phyloP scores from a whole-genome alignment of 2,888 invertebrate species.

The Smittia sp. region DNA sequence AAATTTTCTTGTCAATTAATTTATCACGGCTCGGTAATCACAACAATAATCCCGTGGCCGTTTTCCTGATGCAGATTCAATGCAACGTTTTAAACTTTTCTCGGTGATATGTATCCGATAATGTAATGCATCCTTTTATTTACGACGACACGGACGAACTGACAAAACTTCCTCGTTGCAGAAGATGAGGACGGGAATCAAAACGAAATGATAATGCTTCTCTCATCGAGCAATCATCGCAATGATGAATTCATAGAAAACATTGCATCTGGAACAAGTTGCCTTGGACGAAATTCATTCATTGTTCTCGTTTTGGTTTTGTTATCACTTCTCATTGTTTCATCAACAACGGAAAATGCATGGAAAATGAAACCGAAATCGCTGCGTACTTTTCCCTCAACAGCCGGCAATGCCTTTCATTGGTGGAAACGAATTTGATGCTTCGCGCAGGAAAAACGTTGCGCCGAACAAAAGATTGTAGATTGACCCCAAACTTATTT shows the following conservation, averaged over 20 bases:
- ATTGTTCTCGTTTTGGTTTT: neutral
- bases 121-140: slow-evolving; percentile 32
- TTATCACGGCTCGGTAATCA: too few species aligned
- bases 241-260: slow-evolving; percentile 9
- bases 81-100: neutral
- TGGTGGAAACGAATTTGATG: neutral
- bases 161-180: neutral
- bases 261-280: neutral
- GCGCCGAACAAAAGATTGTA: too few species aligned
- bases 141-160: slow-evolving; percentile 30
- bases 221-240: slow-evolving; percentile 33
- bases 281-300: neutral
- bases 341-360: neutral
- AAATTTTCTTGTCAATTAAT: too few species aligned
- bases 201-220: slow-evolving; percentile 26
- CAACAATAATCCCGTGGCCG: too few species aligned
- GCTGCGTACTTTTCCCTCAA: neutral
- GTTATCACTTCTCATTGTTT: neutral
- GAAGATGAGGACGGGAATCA: neutral
- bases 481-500: too few species aligned
- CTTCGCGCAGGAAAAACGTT: slow-evolving; percentile 23
- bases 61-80: too few species aligned
- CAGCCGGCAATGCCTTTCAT: neutral
- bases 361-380: slow-evolving; percentile 10
- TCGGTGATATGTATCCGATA: slow-evolving; percentile 29